Conservation (phyloP, 2,888 invertebrate genomes). For the Callimorpha dominula region DNA sequence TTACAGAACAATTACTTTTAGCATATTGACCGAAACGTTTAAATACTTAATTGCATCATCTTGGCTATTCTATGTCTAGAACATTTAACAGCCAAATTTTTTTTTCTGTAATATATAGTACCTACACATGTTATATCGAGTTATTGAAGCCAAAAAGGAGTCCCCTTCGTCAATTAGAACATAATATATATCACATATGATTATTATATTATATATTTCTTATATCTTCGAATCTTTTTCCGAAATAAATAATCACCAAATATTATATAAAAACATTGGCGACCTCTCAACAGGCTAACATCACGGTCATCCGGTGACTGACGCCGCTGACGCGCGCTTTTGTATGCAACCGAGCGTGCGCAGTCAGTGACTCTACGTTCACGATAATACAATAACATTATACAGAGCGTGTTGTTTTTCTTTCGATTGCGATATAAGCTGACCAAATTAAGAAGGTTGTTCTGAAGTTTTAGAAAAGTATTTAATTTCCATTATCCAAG, state of each 20-base stretch:
- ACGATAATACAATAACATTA: conserved; percentile 15
- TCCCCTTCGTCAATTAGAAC: neutral
- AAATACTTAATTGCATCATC: neutral
- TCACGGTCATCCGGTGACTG: conserved; percentile 38
- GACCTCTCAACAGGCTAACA: neutral
- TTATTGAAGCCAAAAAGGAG: neutral
- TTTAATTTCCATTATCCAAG: neutral
- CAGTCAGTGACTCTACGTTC: conserved; percentile 39
- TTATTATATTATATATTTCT: no score
- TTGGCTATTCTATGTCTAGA: no score
- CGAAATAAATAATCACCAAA: neutral
- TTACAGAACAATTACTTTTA: neutral
- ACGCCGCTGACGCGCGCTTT: conserved; percentile 26
- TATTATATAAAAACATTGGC: neutral
- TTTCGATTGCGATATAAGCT: conserved; percentile 35
- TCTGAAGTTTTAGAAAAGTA: neutral
- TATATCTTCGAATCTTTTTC: neutral
- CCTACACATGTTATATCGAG: neutral
- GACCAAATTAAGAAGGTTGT: conserved; percentile 43
- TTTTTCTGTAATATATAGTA: neutral
- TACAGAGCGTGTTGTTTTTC: conserved; percentile 59
- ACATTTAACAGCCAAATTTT: neutral
- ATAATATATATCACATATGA: neutral
- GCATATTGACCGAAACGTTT: neutral
- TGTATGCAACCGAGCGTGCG: conserved; percentile 15